phyloP scores from a whole-genome alignment of 2,113 vertebrate genomes.

The Podilymbus podiceps region DNA sequence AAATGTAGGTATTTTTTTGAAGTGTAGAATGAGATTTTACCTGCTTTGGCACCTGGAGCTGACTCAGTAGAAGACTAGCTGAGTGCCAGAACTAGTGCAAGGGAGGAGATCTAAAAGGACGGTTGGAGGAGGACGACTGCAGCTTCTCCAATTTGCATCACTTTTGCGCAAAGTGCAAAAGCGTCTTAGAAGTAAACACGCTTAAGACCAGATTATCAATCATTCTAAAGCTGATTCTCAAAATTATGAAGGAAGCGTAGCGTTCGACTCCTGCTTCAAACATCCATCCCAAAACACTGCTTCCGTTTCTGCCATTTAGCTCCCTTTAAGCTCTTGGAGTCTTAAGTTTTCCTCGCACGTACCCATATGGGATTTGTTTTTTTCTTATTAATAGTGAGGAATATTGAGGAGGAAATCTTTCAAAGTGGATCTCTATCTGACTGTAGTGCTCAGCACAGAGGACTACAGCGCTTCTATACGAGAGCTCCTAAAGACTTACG shows the following conservation, averaged over 20 bases:
- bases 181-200: background rate
- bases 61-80: background rate
- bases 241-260: background rate
- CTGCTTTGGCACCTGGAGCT: background rate
- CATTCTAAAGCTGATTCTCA: background rate
- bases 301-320: background rate
- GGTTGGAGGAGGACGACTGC: background rate
- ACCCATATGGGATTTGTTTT: background rate
- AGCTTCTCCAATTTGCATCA: background rate
- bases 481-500: background rate
- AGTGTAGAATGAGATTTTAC: background rate
- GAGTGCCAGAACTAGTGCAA: background rate
- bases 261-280: background rate
- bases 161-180: background rate
- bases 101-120: background rate
- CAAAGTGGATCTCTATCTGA: background rate
- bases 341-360: accelerated
- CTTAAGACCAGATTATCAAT: background rate
- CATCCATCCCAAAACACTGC: background rate
- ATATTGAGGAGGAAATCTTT: background rate
- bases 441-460: background rate
- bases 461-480: background rate
- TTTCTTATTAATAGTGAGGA: background rate
- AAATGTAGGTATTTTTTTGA: background rate
- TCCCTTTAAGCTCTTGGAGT: background rate